Base-by-base conservation (phyloP, 2,888 invertebrate species). In the Eilema caniola region DNA sequence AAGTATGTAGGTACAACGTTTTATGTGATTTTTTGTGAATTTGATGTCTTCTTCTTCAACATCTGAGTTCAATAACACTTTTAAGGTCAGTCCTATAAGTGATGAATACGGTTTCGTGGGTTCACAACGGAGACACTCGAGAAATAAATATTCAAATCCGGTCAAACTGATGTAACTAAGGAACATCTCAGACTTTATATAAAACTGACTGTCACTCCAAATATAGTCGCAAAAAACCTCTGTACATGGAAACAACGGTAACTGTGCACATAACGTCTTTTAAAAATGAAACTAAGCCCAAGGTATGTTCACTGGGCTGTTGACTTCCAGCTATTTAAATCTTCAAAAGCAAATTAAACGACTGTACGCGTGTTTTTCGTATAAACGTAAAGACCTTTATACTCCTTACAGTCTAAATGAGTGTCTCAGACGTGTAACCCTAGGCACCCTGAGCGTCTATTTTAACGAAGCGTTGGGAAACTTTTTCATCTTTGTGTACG, bases 401-500 rank as follows among this genome's bases (percentile, higher is more conserved):
- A 83, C 81, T 82, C 82, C 85, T 85, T 85, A 85, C 86, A 83
- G 86, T 83, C 85, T 85, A 86, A 86, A 86, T 86, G 85, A 87
- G 84, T 88, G 89, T 89, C 84, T 85, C 84, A 83, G 81, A 82
- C 85, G 83, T 88, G 89, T 91, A 91, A 92, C 91, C 90, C 90
- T 86, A 81, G 84, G 89, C 86, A 92, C 91, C 90, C 90, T 86
- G 81, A 83, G 89, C 86, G 87, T 89, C 87, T 90, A 89, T 89
- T 90, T 90, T 90, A 92, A 92, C 92, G 90, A 92, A 92, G 89
- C 91, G 88, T 86, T 85, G 87, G 86, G 84, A 84, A 89, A 92
- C 87, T 92, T 92, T 92, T 92, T 92, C 87, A 88, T 89, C 87
- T 88, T 86, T 86, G 82, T 86, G 84, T 85, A 82, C 86, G 89